Evolutionary conservation across 2,888 invertebrate genomes (phyloP).

Genomic region (Drosophila kambysellisi): DNA sequence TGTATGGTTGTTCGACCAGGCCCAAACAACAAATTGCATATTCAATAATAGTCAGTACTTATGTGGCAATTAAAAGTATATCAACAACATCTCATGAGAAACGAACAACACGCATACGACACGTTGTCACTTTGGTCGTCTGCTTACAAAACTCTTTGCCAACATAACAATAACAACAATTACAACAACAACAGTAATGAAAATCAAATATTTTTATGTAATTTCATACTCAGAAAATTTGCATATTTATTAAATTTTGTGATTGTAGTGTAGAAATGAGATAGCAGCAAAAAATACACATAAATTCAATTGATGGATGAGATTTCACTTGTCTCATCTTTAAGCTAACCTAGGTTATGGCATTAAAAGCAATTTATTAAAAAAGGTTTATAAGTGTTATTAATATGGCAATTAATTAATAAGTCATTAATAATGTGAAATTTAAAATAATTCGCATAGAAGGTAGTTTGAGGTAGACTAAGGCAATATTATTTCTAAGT

Average conservation of each 20-base stretch:
- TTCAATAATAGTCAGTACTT: conserved; percentile 32
- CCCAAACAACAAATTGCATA: conserved; percentile 26
- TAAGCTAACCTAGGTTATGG: conserved; percentile 24
- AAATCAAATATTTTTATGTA: conserved; percentile 64
- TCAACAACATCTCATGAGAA: conserved; percentile 39
- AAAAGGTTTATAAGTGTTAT: conserved; percentile 26
- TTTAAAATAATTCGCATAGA: conserved; percentile 9
- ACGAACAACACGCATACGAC: conserved; percentile 36
- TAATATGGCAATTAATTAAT: conserved; percentile 40
- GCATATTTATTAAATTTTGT: conserved; percentile 77
- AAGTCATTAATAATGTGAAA: conserved; percentile 9
- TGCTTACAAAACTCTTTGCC: conserved; percentile 14
- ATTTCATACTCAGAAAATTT: conserved; percentile 63
- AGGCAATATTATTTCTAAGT: background rate
- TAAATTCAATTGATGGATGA: conserved; percentile 30
- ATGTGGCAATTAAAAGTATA: conserved; percentile 60
- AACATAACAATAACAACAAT: conserved; percentile 10
- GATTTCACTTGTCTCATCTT: background rate
- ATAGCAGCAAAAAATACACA: conserved; percentile 15
- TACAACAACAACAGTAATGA: conserved; percentile 31
- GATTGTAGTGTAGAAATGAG: conserved; percentile 49
- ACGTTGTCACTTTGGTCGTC: conserved; percentile 11
- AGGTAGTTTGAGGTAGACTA: background rate
- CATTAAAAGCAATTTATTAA: conserved; percentile 18
- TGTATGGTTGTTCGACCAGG: conserved; percentile 5